phyloP scores from a whole-genome alignment of 2,113 vertebrate genomes.

The Accipiter virgatus region DNA sequence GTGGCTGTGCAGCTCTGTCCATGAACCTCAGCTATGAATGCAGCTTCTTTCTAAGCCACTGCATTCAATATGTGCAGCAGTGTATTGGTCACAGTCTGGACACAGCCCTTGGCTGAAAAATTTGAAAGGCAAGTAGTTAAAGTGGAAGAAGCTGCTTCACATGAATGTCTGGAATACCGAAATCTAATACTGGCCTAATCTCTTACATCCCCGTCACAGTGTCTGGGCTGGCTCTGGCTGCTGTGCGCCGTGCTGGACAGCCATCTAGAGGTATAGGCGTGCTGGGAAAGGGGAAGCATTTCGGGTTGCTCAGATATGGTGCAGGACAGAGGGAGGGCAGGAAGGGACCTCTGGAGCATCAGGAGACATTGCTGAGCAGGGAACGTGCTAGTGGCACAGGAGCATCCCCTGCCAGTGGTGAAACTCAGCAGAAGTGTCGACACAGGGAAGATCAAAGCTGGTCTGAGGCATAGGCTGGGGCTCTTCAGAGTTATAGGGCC shows the following conservation, averaged over 20 bases:
- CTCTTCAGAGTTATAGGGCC: neutral
- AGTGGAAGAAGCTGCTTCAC: neutral
- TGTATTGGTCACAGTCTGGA: conserved; percentile 34
- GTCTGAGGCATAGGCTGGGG: neutral
- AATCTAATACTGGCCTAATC: conserved; percentile 30
- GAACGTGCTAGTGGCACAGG: neutral
- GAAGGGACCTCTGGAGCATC: neutral
- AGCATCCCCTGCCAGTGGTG: neutral
- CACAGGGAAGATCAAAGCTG: neutral
- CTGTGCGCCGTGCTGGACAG: neutral
- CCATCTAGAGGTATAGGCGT: neutral
- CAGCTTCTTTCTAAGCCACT: neutral
- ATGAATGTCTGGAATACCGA: neutral
- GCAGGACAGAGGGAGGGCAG: neutral
- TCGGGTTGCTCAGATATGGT: neutral
- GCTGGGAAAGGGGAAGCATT: neutral
- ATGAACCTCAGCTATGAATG: neutral
- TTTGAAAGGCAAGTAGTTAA: neutral
- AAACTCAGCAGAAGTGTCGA: neutral
- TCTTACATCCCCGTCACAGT: neutral
- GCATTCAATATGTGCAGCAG: neutral
- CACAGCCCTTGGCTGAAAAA: neutral
- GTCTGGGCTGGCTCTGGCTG: neutral
- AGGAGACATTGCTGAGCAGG: neutral
- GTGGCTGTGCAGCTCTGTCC: neutral